Evolutionary conservation across 2,113 vertebrate genomes (phyloP).

Genomic region (Phylloscopus trochilus): DNA sequence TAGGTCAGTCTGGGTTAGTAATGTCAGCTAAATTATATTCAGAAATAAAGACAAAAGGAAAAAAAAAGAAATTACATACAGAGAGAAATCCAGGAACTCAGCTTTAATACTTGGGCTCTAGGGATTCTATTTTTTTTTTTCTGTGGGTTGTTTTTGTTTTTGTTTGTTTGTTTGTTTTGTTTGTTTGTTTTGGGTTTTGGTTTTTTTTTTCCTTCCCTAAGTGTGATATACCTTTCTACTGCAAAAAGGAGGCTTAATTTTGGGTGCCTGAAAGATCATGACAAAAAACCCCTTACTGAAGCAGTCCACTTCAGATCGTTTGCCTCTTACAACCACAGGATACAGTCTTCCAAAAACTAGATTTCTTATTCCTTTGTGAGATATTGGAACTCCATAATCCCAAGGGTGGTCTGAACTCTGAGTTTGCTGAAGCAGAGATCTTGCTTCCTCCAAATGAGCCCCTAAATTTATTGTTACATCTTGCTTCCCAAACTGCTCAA

Average conservation of each 20-base stretch:
- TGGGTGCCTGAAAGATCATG: not conserved
- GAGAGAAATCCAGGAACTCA: not conserved
- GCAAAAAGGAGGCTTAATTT: not conserved
- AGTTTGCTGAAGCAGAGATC: not conserved
- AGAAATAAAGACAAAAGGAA: not conserved
- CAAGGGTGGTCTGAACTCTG: not conserved
- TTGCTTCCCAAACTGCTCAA: not conserved
- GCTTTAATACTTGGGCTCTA: not conserved
- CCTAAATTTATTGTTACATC: not conserved
- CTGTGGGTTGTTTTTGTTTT: too few relatives aligned
- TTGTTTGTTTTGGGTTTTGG: too few relatives aligned
- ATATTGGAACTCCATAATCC: not conserved
- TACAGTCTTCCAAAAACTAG: not conserved
- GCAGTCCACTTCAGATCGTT: not conserved
- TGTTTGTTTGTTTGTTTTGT: too few relatives aligned
- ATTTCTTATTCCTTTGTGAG: not conserved
- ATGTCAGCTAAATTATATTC: not conserved
- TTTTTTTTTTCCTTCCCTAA: fast-evolving
- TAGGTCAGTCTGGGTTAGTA: not conserved
- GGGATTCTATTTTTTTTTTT: not conserved
- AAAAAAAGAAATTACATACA: not conserved
- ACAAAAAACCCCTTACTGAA: not conserved
- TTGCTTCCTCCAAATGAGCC: not conserved
- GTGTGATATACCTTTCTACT: not conserved
- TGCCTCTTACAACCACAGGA: not conserved